phyloP scores from a whole-genome alignment of 2,888 invertebrate genomes.

The Auanema freiburgensis region DNA sequence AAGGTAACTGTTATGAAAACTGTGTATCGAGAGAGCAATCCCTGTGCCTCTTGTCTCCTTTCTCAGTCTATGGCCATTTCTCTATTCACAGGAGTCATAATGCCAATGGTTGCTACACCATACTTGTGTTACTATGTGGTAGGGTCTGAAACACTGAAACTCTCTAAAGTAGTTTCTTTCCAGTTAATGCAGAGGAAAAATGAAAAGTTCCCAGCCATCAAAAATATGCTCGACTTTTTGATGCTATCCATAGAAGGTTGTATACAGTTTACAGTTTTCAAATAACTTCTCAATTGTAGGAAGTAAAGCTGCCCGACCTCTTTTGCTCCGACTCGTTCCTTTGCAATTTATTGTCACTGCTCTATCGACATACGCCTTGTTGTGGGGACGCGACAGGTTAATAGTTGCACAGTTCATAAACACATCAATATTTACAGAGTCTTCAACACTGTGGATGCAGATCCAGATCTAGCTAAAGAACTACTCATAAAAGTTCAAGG shows the following conservation, averaged over 20 bases:
- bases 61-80: slow-evolving; percentile 37
- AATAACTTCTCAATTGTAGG: slow-evolving; percentile 21
- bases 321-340: slow-evolving; percentile 25
- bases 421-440: slow-evolving; percentile 37
- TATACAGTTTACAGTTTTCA: neutral
- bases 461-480: slow-evolving; percentile 46
- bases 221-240: slow-evolving; percentile 39
- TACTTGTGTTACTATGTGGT: slow-evolving; percentile 54
- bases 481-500: slow-evolving; percentile 36
- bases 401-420: neutral
- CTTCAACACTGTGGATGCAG: slow-evolving; percentile 53
- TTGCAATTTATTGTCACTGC: slow-evolving; percentile 46
- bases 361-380: slow-evolving; percentile 40
- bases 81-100: slow-evolving; percentile 39
- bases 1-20: slow-evolving; percentile 19
- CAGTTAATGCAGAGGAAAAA: slow-evolving; percentile 22
- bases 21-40: slow-evolving; percentile 32
- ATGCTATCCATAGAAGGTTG: slow-evolving; percentile 26
- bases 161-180: neutral
- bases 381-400: slow-evolving; percentile 54
- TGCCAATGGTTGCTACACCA: slow-evolving; percentile 54
- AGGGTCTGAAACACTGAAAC: slow-evolving; percentile 1
- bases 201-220: slow-evolving; percentile 25
- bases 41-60: slow-evolving; percentile 38
- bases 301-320: slow-evolving; percentile 32